phyloP scores from a whole-genome alignment of 2,888 invertebrate species.

The Aspidiotus rigidus region DNA sequence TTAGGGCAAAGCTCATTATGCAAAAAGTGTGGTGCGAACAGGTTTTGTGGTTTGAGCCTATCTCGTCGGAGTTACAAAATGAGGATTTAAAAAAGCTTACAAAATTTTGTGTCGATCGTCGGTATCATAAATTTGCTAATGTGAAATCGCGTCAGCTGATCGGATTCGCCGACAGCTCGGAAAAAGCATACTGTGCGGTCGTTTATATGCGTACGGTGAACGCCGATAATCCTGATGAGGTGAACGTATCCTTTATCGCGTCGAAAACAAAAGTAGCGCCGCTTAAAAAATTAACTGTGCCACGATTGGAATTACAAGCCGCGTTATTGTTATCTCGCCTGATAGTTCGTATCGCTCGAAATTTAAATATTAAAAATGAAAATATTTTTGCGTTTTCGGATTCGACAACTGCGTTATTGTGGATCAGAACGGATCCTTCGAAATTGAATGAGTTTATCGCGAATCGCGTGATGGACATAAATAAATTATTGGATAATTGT shows the following conservation, averaged over 20 bases:
- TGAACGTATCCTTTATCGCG: not conserved
- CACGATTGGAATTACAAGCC: slow-evolving; percentile 1
- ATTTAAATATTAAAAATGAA: not conserved
- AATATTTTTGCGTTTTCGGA: not conserved
- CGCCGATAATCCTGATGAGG: not conserved
- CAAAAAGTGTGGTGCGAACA: not conserved
- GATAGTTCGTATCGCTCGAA: not conserved
- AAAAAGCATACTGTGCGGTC: not conserved
- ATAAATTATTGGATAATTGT: not conserved
- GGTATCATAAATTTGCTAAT: not conserved
- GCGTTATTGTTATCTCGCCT: not conserved
- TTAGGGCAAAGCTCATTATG: not conserved
- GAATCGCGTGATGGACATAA: slow-evolving; percentile 6
- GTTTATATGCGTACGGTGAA: not conserved
- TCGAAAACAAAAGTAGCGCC: not conserved
- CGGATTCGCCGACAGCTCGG: not conserved
- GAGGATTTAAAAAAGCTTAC: not conserved
- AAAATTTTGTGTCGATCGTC: not conserved
- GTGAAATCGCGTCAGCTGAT: not conserved
- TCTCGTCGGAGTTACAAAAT: not conserved
- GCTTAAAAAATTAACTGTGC: not conserved
- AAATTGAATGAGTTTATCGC: not conserved
- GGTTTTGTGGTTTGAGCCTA: not conserved
- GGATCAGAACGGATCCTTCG: not conserved
- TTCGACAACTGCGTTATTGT: slow-evolving; percentile 1